phyloP scores from a whole-genome alignment of 2,113 vertebrate genomes.

The Hyla sarda region DNA sequence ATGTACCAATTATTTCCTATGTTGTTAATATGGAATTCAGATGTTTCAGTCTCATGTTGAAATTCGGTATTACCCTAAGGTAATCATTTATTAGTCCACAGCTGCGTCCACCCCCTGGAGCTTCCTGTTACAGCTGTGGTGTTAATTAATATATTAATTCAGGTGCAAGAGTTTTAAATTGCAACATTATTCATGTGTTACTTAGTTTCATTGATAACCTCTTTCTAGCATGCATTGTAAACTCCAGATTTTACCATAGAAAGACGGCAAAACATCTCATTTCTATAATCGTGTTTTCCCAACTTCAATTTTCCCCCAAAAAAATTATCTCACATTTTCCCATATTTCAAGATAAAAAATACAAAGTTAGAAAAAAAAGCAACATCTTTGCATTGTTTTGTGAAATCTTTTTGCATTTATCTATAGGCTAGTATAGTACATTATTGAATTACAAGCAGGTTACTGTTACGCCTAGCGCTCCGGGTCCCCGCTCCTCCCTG shows the following conservation, averaged over 20 bases:
- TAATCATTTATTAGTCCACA: conserved; percentile 39
- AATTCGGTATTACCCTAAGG: conserved; percentile 53
- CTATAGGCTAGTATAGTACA: no score
- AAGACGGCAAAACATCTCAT: not conserved
- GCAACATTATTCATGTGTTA: conserved; percentile 12
- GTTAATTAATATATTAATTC: conserved; percentile 54
- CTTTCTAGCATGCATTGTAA: not conserved
- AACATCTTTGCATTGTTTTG: no score
- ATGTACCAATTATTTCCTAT: not conserved
- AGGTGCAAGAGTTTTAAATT: conserved; percentile 37
- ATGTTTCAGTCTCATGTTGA: conserved; percentile 43
- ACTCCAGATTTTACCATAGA: not conserved
- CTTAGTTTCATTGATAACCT: conserved; percentile 40
- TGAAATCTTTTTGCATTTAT: not conserved
- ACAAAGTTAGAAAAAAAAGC: no score
- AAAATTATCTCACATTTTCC: not conserved
- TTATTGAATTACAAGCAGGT: no score
- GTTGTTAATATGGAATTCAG: conserved; percentile 11
- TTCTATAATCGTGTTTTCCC: not conserved
- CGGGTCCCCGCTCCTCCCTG: no score
- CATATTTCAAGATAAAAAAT: not conserved
- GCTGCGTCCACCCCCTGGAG: conserved; percentile 40
- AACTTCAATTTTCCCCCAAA: not conserved
- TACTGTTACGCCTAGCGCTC: no score
- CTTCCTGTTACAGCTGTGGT: conserved; percentile 37